Conservation (phyloP, 2,797 vertebrate genomes). For the Intellagama lesueurii region DNA sequence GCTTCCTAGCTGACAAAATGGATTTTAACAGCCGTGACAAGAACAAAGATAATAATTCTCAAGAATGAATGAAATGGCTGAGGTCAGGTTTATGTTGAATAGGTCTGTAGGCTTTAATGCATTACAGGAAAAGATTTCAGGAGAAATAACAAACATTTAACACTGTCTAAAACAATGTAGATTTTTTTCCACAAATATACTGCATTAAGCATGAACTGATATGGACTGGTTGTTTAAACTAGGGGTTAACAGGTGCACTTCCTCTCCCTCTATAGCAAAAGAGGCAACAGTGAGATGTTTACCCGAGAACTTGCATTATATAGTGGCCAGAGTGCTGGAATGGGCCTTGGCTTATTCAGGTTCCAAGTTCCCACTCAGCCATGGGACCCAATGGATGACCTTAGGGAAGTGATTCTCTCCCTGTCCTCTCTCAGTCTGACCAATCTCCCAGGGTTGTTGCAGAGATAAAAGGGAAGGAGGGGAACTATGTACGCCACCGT, state of each 20-base stretch:
- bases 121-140: not conserved
- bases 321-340: no score
- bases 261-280: not conserved
- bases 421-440: no score
- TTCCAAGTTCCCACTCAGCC: no score
- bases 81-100: not conserved
- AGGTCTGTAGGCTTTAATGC: slow-evolving; percentile 10
- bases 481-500: no score
- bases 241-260: not conserved
- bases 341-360: no score
- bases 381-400: no score
- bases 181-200: not conserved
- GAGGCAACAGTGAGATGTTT: not conserved
- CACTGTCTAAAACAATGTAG: not conserved
- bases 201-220: not conserved
- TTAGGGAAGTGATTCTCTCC: no score
- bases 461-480: no score
- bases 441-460: no score
- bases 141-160: slow-evolving; percentile 13
- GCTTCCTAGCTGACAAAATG: not conserved
- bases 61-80: not conserved
- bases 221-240: not conserved
- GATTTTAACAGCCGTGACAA: slow-evolving; percentile 15
- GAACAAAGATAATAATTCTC: slow-evolving; percentile 30
- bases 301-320: no score